These are phyloP conservation scores for Psilopsiagon aymara DNA, from an alignment of 2,113 vertebrate species.

Conservation along the genomic window DNA sequence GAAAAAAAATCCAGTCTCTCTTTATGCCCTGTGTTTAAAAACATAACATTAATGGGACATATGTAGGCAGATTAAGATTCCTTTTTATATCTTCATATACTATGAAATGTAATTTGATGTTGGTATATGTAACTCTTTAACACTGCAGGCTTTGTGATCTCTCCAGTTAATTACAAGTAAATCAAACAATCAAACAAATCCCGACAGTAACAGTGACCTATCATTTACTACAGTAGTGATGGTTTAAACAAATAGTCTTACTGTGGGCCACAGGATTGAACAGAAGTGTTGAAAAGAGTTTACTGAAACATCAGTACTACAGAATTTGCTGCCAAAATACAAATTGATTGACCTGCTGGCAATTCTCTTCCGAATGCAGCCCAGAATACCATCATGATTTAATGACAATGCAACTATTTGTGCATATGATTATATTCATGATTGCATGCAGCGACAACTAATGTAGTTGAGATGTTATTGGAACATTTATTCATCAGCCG, in stretches of 20 bases:
- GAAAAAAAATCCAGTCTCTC: neutral
- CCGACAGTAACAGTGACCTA: neutral
- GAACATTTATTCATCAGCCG: neutral
- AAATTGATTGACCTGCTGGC: neutral
- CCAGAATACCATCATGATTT: neutral
- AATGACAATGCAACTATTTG: neutral
- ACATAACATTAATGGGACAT: neutral
- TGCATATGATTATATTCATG: neutral
- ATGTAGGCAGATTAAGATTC: neutral
- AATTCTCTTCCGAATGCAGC: neutral
- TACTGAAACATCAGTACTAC: neutral
- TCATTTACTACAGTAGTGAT: neutral
- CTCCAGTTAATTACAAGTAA: neutral
- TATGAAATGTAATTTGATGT: neutral
- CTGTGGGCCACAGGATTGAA: neutral
- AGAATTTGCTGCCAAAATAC: neutral
- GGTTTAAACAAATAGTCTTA: neutral
- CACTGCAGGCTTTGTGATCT: neutral
- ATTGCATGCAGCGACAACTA: neutral
- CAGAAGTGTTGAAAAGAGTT: neutral
- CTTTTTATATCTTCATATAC: neutral
- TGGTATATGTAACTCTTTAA: neutral
- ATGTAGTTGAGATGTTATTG: neutral
- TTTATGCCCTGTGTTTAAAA: neutral
- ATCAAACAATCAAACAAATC: neutral